Percentiles rank a stretch among this genome's conserved stretches.
Evolutionary conservation across 2,888 invertebrate species (phyloP).

Genomic region (Mimas tiliae): DNA sequence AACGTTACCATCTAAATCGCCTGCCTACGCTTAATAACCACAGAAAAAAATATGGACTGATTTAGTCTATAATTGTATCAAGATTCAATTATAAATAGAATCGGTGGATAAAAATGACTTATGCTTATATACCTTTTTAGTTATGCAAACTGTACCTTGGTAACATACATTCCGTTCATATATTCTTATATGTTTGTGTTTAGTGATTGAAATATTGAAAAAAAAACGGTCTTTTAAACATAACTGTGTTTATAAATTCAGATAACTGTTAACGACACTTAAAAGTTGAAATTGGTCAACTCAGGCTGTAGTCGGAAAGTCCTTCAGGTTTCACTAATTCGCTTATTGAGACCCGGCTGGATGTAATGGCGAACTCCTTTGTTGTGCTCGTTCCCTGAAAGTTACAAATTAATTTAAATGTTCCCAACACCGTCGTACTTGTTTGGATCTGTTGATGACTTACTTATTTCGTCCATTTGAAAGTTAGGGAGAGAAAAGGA

Average conservation of each 20-base stretch:
- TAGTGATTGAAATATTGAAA: too few species aligned
- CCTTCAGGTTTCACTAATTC: slow-evolving; percentile 51
- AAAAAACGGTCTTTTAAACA: not conserved
- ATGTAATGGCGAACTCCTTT: slow-evolving; percentile 56
- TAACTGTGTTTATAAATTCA: not conserved
- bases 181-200: too few species aligned
- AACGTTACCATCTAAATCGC: too few species aligned
- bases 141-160: too few species aligned
- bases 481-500: slow-evolving; percentile 49
- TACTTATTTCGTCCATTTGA: slow-evolving; percentile 59
- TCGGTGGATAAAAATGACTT: too few species aligned
- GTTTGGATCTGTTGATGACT: slow-evolving; percentile 58
- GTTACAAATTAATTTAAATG: slow-evolving; percentile 72
- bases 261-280: not conserved
- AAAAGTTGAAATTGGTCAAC: slow-evolving; percentile 18
- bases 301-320: slow-evolving; percentile 33
- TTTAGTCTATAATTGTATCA: too few species aligned
- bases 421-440: slow-evolving; percentile 56
- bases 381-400: slow-evolving; percentile 58
- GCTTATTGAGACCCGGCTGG: slow-evolving; percentile 47
- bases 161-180: too few species aligned
- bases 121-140: too few species aligned
- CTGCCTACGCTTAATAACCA: too few species aligned
- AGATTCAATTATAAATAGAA: too few species aligned
- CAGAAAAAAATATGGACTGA: too few species aligned